Conservation (phyloP, 2,888 invertebrate species). For the Lasioglossum pauxillum region DNA sequence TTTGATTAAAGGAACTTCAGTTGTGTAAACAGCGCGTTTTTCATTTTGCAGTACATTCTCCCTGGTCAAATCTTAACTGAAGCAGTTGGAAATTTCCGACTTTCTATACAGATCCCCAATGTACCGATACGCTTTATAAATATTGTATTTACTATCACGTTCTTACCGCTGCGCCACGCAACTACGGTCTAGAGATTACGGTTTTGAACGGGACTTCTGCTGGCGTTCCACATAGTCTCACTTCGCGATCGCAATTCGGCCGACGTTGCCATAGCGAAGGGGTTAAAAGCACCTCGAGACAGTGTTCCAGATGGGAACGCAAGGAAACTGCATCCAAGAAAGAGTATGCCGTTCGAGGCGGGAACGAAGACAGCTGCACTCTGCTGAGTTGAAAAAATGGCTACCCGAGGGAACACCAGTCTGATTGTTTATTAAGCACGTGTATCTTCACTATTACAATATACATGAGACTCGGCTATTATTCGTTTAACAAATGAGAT, state of each 20-base stretch:
- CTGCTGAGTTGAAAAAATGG: not conserved
- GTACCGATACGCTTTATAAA: not conserved
- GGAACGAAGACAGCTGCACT: not conserved
- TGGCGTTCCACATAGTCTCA: constrained; percentile 2
- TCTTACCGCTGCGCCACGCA: not conserved
- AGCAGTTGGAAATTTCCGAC: not conserved
- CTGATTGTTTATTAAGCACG: not conserved
- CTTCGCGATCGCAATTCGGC: constrained; percentile 6
- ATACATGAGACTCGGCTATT: not conserved
- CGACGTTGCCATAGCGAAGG: constrained; percentile 2
- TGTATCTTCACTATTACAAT: not conserved
- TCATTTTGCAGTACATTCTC: not conserved
- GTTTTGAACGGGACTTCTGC: not conserved
- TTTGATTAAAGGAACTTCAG: too few relatives aligned
- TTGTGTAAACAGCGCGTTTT: not conserved
- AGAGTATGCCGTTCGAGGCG: not conserved
- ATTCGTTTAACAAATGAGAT: too few relatives aligned
- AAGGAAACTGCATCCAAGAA: not conserved
- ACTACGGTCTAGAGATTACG: not conserved
- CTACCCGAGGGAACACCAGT: not conserved
- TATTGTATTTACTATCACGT: not conserved
- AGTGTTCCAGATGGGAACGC: not conserved
- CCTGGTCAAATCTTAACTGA: not conserved
- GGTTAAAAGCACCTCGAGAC: constrained; percentile 6
- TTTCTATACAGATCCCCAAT: not conserved